A percentile compares a stretch with the other conserved stretches of the same genome.
Evolutionary conservation across 92 coral and sea anemone genomes (phyloP).

Genomic region (Muricea muricata): DNA sequence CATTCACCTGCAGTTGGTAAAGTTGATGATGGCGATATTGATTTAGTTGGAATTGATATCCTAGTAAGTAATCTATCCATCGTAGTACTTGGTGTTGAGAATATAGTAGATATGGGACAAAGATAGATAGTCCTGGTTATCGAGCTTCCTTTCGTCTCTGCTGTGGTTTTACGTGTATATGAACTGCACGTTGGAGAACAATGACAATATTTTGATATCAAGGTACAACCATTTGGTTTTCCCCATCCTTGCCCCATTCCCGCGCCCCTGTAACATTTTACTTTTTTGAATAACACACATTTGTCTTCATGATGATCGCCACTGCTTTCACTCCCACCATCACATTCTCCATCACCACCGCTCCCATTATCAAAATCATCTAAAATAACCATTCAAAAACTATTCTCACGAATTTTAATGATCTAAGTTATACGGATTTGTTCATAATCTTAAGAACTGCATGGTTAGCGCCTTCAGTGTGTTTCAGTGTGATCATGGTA

Average conservation of each 20-base stretch:
- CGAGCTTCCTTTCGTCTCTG: not conserved
- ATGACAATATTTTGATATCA: not conserved
- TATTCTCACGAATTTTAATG: too few relatives aligned
- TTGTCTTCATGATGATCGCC: not conserved
- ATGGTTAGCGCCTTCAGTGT: too few relatives aligned
- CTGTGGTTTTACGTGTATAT: not conserved
- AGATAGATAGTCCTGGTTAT: not conserved
- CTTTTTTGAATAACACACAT: not conserved
- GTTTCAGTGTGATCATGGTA: too few relatives aligned
- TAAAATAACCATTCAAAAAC: not conserved
- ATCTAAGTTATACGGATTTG: too few relatives aligned
- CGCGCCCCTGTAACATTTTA: not conserved
- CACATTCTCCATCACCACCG: not conserved
- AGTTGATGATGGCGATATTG: not conserved
- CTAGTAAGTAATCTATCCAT: too few relatives aligned
- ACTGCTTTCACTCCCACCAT: not conserved
- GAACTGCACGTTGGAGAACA: not conserved
- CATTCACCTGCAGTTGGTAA: not conserved
- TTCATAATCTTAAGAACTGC: too few relatives aligned
- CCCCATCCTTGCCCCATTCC: not conserved
- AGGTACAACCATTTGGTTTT: too few relatives aligned
- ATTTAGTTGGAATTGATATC: too few relatives aligned
- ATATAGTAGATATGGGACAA: not conserved
- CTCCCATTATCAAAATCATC: too few relatives aligned
- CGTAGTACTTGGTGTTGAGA: not conserved